These are phyloP conservation scores for Chamaedrilus cognettii DNA, from an alignment of 2,888 invertebrate genomes.

Conservation along the genomic window DNA sequence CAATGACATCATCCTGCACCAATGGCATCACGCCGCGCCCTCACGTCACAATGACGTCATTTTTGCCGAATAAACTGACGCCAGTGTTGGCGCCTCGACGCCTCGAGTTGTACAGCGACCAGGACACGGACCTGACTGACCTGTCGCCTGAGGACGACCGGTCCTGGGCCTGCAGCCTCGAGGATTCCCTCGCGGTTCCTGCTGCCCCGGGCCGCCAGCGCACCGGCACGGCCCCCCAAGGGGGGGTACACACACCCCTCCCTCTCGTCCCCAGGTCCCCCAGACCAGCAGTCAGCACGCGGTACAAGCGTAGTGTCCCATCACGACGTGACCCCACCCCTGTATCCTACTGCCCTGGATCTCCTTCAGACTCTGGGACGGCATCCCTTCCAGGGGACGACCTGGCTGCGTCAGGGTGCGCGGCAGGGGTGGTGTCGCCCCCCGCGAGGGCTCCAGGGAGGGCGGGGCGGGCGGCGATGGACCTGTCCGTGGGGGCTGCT, in stretches of 20 bases:
- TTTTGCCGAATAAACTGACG: no score
- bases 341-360: conserved; percentile 44
- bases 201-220: background rate
- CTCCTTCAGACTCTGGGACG: conserved; percentile 52
- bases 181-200: background rate
- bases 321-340: background rate
- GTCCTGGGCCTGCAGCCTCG: conserved; percentile 7
- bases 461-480: conserved; percentile 1
- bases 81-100: background rate
- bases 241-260: background rate
- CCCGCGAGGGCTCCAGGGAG: conserved; percentile 3
- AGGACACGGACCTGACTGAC: conserved; percentile 16
- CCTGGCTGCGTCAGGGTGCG: conserved; percentile 12
- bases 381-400: conserved; percentile 45
- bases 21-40: no score
- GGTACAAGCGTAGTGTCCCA: background rate
- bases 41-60: background rate
- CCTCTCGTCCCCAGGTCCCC: background rate
- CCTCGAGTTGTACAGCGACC: conserved; percentile 14
- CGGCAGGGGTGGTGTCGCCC: conserved; percentile 6
- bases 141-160: conserved; percentile 10
- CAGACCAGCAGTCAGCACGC: background rate
- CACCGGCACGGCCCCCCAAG: background rate
- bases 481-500: no score
- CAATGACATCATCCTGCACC: no score